phyloP scores from a whole-genome alignment of 2,797 vertebrate genomes.

The Falco cherrug region DNA sequence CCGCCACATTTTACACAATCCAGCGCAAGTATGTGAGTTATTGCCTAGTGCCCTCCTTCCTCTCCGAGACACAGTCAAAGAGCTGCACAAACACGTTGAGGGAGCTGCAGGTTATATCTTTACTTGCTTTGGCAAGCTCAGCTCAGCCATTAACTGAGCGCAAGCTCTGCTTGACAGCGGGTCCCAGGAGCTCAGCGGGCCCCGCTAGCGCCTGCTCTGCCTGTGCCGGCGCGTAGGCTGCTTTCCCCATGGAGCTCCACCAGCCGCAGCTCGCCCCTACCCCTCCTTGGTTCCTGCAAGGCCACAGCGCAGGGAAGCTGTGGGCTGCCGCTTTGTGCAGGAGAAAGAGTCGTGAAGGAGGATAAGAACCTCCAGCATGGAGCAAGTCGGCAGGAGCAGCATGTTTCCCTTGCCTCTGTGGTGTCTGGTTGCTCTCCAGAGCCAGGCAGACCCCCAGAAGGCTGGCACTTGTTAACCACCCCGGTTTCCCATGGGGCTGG shows the following conservation, averaged over 20 bases:
- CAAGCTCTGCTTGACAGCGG: neutral
- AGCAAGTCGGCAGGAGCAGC: rapidly evolving
- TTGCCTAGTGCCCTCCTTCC: slow-evolving; percentile 53
- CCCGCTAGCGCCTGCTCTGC: neutral
- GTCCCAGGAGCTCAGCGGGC: neutral
- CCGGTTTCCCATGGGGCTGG: rapidly evolving
- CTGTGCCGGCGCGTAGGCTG: neutral
- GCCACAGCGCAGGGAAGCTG: rapidly evolving
- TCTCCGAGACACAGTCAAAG: neutral
- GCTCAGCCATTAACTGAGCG: neutral
- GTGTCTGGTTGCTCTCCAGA: neutral
- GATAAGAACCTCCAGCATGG: rapidly evolving
- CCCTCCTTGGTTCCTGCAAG: neutral
- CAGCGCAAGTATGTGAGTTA: slow-evolving; percentile 45
- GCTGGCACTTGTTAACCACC: neutral
- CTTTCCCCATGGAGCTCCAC: rapidly evolving
- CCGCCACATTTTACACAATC: slow-evolving; percentile 54
- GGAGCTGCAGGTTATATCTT: slow-evolving; percentile 45
- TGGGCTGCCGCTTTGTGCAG: neutral
- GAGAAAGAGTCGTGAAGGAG: neutral
- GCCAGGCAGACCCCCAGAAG: neutral
- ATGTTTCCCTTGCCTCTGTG: neutral
- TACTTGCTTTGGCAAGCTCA: slow-evolving; percentile 51
- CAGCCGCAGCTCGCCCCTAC: neutral
- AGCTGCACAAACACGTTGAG: slow-evolving; percentile 59